These are phyloP conservation scores for Abscondita cerata DNA, from an alignment of 2,888 invertebrate species.

Conservation along the genomic window DNA sequence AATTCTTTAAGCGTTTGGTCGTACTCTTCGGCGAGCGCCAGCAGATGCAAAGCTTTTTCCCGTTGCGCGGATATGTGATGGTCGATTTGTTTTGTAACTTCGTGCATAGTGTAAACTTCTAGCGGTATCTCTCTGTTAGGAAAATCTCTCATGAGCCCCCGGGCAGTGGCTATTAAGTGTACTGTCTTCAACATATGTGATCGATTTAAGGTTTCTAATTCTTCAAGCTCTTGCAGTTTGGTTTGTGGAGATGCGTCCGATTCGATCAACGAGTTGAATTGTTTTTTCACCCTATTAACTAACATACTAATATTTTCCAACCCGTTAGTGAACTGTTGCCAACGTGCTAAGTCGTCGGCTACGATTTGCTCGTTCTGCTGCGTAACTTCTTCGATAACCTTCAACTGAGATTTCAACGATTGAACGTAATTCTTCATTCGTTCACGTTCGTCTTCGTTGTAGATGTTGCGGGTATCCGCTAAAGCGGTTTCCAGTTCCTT, in stretches of 20 bases:
- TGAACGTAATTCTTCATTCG: constrained; percentile 66
- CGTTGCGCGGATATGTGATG: constrained; percentile 74
- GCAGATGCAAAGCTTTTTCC: constrained; percentile 76
- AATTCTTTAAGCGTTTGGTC: constrained; percentile 88
- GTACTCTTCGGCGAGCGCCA: constrained; percentile 83
- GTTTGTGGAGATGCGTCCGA: constrained; percentile 71
- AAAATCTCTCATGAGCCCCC: constrained; percentile 70
- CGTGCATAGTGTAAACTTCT: constrained; percentile 71
- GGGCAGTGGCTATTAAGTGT: constrained; percentile 68
- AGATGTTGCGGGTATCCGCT: constrained; percentile 59
- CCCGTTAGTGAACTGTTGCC: constrained; percentile 74
- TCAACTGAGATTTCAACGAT: constrained; percentile 70
- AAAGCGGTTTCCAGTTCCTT: constrained; percentile 68
- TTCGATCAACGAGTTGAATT: constrained; percentile 64
- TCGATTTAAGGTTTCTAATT: constrained; percentile 72
- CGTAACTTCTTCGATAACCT: constrained; percentile 73
- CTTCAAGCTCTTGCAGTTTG: constrained; percentile 74
- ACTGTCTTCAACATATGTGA: constrained; percentile 66
- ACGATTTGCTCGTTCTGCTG: constrained; percentile 65
- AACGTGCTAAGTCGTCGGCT: constrained; percentile 69
- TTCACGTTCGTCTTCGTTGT: constrained; percentile 57
- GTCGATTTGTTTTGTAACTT: constrained; percentile 73
- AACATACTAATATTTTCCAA: constrained; percentile 65
- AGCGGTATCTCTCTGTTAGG: constrained; percentile 74
- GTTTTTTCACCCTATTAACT: constrained; percentile 61